A percentile compares a stretch with the other conserved stretches of the same genome.
Evolutionary conservation across 2,113 vertebrate genomes (phyloP).

Genomic region (Aplodontia rufa): DNA sequence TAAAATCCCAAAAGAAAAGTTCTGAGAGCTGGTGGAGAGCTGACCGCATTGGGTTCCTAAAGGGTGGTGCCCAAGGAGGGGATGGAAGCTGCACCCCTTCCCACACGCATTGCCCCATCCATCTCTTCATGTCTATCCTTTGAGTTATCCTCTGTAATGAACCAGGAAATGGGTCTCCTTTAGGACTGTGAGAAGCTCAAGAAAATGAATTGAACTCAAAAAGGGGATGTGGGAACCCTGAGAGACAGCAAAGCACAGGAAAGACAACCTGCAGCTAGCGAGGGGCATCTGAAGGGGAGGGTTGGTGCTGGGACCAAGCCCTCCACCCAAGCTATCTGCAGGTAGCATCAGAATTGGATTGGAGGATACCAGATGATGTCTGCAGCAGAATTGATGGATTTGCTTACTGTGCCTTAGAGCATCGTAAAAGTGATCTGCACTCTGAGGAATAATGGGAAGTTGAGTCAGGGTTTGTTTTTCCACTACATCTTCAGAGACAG

Average conservation of each 20-base stretch:
- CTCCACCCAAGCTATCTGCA: no score
- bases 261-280: no score
- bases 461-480: not conserved
- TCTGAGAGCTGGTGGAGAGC: not conserved
- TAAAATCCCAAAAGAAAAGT: not conserved
- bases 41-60: accelerated
- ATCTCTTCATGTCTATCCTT: not conserved
- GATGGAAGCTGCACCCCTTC: no score
- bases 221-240: not conserved
- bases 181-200: not conserved
- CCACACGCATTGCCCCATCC: not conserved
- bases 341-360: not conserved
- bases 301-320: not conserved
- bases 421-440: not conserved
- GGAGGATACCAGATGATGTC: not conserved
- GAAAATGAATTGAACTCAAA: not conserved
- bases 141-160: no score
- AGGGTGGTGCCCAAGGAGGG: no score
- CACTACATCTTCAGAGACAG: not conserved
- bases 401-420: not conserved
- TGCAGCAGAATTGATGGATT: not conserved
- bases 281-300: not conserved
- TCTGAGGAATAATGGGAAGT: not conserved
- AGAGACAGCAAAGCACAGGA: not conserved
- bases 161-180: not conserved